phyloP scores from a whole-genome alignment of 2,888 invertebrate genomes.

The Frankliniella fusca region DNA sequence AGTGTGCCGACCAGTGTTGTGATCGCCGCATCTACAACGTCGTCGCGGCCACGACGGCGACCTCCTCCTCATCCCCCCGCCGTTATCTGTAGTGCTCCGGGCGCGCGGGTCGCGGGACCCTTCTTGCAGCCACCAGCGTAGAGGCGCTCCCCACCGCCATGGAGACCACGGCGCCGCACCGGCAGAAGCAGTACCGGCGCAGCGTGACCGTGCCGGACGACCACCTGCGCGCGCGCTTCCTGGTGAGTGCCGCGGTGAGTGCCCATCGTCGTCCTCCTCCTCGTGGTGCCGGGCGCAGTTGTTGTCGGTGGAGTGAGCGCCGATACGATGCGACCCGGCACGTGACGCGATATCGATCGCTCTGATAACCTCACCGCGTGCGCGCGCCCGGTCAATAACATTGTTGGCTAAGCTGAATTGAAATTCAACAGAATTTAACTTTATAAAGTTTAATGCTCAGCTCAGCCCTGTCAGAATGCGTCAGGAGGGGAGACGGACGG shows the following conservation, averaged over 20 bases:
- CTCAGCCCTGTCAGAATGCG: no score
- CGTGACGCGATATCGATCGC: not conserved
- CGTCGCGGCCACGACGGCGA: not conserved
- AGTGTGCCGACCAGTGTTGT: not conserved
- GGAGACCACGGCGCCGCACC: conserved; percentile 17
- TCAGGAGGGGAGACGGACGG: no score
- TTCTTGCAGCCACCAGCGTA: no score
- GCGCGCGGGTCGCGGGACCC: no score
- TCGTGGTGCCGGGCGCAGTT: not conserved
- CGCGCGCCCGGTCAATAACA: no score
- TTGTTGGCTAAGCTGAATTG: no score
- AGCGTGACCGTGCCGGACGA: conserved; percentile 14
- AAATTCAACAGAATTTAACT: no score
- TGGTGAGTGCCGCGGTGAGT: not conserved
- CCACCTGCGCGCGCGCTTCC: conserved; percentile 18
- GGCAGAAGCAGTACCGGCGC: conserved; percentile 20
- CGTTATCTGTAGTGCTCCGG: no score
- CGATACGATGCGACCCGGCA: not conserved
- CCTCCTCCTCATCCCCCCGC: no score
- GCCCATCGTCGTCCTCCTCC: not conserved
- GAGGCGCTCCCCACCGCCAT: not conserved
- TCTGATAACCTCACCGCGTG: not conserved
- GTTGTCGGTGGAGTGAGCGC: not conserved
- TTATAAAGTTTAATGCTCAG: no score
- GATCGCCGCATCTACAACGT: not conserved